Percentiles rank a stretch among this genome's conserved stretches.
Conservation (phyloP, 1,140 invertebrate species). For the Drosophila lacteicornis region DNA sequence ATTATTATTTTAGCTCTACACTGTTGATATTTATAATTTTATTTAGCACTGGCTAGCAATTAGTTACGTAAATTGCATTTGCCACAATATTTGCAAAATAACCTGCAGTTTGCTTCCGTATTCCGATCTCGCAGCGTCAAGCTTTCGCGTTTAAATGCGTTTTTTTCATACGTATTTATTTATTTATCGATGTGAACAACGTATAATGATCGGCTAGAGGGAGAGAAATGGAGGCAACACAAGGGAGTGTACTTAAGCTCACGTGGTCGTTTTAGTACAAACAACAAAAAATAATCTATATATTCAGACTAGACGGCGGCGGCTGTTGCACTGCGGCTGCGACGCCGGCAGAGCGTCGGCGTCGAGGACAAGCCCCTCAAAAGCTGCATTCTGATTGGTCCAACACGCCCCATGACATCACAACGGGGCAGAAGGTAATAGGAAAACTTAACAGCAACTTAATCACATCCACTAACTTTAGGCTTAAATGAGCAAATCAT, state of each 20-base stretch:
- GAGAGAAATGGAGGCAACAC: neutral
- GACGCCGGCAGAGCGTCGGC: slow-evolving; percentile 14
- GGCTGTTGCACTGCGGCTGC: slow-evolving; percentile 8
- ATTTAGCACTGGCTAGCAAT: slow-evolving; percentile 22
- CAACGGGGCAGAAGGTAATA: too few species aligned
- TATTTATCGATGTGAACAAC: slow-evolving; percentile 2
- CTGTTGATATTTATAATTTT: slow-evolving; percentile 31
- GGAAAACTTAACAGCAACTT: too few species aligned
- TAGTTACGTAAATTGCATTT: slow-evolving; percentile 60
- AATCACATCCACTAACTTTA: neutral
- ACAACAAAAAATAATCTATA: slow-evolving; percentile 26
- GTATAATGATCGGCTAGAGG: neutral
- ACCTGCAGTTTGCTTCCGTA: slow-evolving; percentile 41
- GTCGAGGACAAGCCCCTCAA: slow-evolving; percentile 63
- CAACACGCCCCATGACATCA: slow-evolving; percentile 47
- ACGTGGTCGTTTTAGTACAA: slow-evolving; percentile 26
- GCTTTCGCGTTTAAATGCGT: slow-evolving; percentile 52
- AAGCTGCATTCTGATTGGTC: slow-evolving; percentile 61
- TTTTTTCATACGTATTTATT: slow-evolving; percentile 7
- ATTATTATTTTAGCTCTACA: slow-evolving; percentile 1
- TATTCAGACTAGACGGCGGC: slow-evolving; percentile 22
- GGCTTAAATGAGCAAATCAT: neutral
- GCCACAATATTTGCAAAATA: slow-evolving; percentile 42
- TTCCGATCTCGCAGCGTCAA: slow-evolving; percentile 35
- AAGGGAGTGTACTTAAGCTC: neutral